Percentiles rank a stretch among this genome's conserved stretches.
Evolutionary conservation across 2,113 vertebrate genomes (phyloP).

Genomic region (Aix galericulata): DNA sequence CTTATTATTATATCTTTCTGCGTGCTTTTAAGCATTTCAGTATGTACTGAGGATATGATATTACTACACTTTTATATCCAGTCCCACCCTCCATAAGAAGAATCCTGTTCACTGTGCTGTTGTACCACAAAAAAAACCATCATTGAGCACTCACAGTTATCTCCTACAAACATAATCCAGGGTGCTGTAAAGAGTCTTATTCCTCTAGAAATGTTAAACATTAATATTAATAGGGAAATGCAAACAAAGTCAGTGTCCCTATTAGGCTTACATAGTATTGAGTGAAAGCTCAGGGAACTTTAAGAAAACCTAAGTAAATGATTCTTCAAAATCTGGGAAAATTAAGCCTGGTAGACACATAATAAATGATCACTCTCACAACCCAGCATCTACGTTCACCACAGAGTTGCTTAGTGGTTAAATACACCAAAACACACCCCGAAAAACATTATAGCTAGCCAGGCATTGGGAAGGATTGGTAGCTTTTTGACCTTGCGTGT

Average conservation of each 20-base stretch:
- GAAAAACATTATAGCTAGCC: neutral
- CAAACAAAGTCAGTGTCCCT: neutral
- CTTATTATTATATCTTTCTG: neutral
- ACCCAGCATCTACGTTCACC: neutral
- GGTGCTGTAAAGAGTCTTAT: neutral
- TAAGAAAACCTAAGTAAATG: neutral
- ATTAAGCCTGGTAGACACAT: neutral
- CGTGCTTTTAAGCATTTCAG: neutral
- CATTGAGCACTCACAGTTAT: neutral
- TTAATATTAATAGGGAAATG: neutral
- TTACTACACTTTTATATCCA: neutral
- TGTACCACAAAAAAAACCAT: neutral
- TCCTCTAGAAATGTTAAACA: neutral
- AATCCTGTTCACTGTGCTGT: neutral
- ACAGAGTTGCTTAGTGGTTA: neutral
- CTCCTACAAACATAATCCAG: neutral
- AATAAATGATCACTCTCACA: neutral
- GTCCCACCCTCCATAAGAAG: neutral
- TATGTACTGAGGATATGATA: neutral
- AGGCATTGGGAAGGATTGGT: neutral
- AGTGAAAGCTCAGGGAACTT: neutral
- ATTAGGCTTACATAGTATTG: neutral
- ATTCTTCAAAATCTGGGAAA: neutral
- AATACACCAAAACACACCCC: neutral
- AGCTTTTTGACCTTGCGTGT: neutral